Conservation (phyloP, 2,797 vertebrate genomes). For the Catamblyrhynchus diadema region DNA sequence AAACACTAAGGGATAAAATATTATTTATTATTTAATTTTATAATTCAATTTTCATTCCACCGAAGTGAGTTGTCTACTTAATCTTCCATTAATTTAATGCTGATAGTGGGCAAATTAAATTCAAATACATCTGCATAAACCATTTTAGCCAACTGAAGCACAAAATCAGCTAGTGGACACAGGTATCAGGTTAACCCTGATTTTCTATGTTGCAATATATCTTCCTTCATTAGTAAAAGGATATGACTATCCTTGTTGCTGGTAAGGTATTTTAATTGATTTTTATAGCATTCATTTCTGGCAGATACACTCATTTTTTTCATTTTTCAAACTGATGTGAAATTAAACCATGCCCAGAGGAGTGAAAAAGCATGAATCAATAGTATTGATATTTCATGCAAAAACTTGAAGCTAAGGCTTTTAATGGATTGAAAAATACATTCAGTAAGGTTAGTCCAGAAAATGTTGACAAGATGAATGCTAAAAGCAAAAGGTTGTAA, state of each 20-base stretch:
- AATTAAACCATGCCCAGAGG: slow-evolving; percentile 25
- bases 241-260: background rate
- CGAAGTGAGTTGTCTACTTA: background rate
- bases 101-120: background rate
- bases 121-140: background rate
- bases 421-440: background rate
- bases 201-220: background rate
- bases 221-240: background rate
- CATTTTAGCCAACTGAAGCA: background rate
- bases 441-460: background rate
- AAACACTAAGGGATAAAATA: background rate
- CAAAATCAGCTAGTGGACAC: background rate
- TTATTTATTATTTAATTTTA: background rate
- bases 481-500: background rate
- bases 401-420: background rate
- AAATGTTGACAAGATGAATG: background rate
- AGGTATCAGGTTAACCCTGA: background rate
- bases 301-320: slow-evolving; percentile 21
- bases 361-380: slow-evolving; percentile 26
- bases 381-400: slow-evolving; percentile 50
- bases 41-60: background rate
- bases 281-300: slow-evolving; percentile 8
- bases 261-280: slow-evolving; percentile 1
- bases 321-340: slow-evolving; percentile 32
- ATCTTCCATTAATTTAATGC: background rate